A percentile compares a stretch with the other conserved stretches of the same genome.
Evolutionary conservation across 1,140 invertebrate genomes (phyloP).

Genomic region (Lerema accius): DNA sequence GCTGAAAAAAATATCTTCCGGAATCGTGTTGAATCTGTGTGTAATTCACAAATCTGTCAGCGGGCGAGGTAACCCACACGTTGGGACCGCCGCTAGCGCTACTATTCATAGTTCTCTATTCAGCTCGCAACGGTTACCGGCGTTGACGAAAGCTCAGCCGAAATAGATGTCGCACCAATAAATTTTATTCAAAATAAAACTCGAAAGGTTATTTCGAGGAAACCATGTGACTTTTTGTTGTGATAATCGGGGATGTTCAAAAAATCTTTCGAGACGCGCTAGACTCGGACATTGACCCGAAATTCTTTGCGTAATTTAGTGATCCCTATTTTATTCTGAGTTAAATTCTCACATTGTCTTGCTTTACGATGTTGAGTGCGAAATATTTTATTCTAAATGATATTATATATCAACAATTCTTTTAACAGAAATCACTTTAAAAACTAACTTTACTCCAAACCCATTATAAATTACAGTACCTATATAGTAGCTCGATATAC

Average conservation of each 20-base stretch:
- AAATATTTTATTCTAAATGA: constrained; percentile 5
- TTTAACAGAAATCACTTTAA: not conserved
- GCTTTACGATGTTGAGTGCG: too few species aligned
- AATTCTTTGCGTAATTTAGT: constrained; percentile 67
- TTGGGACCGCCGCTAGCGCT: constrained; percentile 37
- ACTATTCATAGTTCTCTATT: constrained; percentile 70
- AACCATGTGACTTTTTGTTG: constrained; percentile 64
- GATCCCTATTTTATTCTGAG: constrained; percentile 39
- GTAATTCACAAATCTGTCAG: constrained; percentile 80
- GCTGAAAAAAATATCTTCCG: constrained; percentile 58
- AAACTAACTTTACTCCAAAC: not conserved
- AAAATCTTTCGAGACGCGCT: constrained; percentile 51
- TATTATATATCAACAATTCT: too few species aligned
- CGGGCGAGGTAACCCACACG: constrained; percentile 50
- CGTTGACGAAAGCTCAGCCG: constrained; percentile 70
- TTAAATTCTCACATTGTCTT: constrained; percentile 23
- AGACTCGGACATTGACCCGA: constrained; percentile 62
- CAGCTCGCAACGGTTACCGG: constrained; percentile 52
- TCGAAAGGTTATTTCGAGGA: constrained; percentile 55
- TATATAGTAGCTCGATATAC: constrained; percentile 17
- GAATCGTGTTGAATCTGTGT: constrained; percentile 57
- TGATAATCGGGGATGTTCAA: constrained; percentile 65
- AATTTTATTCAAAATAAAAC: constrained; percentile 75
- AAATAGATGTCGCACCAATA: constrained; percentile 74
- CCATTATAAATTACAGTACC: constrained; percentile 4